Evolutionary conservation across 2,888 invertebrate genomes (phyloP).

Genomic region (Synergus gifuensis): DNA sequence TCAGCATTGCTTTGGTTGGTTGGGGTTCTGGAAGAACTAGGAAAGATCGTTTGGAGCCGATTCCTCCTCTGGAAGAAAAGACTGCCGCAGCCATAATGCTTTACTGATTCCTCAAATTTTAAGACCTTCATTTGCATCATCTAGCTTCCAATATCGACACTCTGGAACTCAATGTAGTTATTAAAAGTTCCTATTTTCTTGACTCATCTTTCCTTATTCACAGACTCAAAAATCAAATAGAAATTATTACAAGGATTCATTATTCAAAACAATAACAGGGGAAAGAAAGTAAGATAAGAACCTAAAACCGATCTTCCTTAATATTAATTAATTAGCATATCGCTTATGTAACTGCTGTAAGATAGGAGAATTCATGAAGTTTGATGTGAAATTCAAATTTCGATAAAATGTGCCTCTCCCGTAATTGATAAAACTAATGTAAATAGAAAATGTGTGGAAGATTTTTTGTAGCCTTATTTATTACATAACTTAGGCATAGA

Average conservation of each 20-base stretch:
- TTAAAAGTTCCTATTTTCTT: not conserved
- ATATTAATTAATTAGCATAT: constrained; percentile 14
- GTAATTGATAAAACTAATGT: constrained; percentile 33
- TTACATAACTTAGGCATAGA: constrained; percentile 15
- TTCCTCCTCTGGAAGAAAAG: constrained; percentile 87
- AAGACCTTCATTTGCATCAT: constrained; percentile 7
- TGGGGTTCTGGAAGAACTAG: constrained; percentile 85
- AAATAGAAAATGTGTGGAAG: constrained; percentile 33
- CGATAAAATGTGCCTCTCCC: constrained; percentile 34
- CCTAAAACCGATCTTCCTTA: constrained; percentile 5
- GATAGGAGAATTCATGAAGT: constrained; percentile 19
- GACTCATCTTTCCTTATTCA: not conserved
- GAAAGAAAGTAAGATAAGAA: not conserved
- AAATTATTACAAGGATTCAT: not conserved
- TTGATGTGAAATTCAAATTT: constrained; percentile 25
- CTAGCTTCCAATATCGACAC: not conserved
- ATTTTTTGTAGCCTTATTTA: constrained; percentile 36
- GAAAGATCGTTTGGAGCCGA: constrained; percentile 80
- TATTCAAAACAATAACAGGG: not conserved
- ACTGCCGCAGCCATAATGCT: constrained; percentile 92
- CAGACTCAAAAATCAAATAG: not conserved
- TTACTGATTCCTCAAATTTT: constrained; percentile 79
- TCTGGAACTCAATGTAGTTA: constrained; percentile 10
- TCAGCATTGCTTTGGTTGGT: constrained; percentile 86
- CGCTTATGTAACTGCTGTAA: constrained; percentile 19